A percentile compares a stretch with the other conserved stretches of the same genome.
phyloP scores from a whole-genome alignment of 1,140 invertebrate genomes.

The Listronotus oregonensis region DNA sequence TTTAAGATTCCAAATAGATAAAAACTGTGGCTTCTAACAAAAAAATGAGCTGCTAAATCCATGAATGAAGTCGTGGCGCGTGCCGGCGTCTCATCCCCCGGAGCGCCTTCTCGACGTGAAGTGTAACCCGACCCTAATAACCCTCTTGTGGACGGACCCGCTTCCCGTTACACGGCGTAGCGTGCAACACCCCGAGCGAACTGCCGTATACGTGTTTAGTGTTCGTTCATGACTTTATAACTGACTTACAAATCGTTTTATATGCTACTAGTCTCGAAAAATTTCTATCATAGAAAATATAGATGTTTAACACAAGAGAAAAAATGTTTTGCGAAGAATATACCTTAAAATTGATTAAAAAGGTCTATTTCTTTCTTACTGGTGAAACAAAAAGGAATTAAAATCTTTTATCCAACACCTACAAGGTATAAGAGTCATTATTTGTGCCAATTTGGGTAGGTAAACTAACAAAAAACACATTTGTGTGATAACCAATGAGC shows the following conservation, averaged over 20 bases:
- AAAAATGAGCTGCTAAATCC: neutral
- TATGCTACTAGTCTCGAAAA: conserved; percentile 12
- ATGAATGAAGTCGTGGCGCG: conserved; percentile 26
- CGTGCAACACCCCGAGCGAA: conserved; percentile 18
- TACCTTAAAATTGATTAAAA: no score
- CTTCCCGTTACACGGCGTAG: conserved; percentile 10
- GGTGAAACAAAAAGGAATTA: no score
- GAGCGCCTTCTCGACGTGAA: conserved; percentile 28
- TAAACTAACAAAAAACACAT: no score
- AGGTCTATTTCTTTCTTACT: no score
- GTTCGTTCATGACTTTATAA: conserved; percentile 33
- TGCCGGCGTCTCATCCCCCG: conserved; percentile 27
- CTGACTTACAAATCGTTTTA: conserved; percentile 32
- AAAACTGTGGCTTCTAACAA: no score
- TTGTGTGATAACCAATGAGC: no score
- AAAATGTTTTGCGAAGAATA: no score
- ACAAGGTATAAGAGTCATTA: no score
- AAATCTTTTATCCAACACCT: no score
- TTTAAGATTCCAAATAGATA: no score
- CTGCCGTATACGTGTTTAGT: conserved; percentile 30
- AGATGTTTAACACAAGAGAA: no score
- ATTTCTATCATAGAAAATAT: neutral
- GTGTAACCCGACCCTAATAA: conserved; percentile 35
- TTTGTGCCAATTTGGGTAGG: no score
- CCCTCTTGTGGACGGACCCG: conserved; percentile 33